Conservation (phyloP, 2,797 vertebrate species). For the Sebastes umbrosus region DNA sequence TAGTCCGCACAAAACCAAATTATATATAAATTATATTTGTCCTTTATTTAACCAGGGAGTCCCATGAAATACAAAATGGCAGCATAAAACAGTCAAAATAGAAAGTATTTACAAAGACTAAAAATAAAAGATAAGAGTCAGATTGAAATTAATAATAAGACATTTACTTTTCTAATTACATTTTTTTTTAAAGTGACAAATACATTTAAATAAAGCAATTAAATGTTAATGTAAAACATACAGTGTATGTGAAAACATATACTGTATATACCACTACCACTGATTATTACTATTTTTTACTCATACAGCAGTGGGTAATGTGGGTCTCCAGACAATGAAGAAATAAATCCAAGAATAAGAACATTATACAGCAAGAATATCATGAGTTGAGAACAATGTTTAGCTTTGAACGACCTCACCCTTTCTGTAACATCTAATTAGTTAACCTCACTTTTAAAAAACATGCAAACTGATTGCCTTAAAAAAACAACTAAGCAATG, state of each 20-base stretch:
- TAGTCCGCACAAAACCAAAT: not conserved
- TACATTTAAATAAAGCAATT: not conserved
- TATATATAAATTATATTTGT: not conserved
- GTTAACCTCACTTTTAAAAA: not conserved
- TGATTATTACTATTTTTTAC: not conserved
- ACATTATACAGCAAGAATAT: not conserved
- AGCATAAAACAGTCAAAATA: not conserved
- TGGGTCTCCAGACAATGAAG: not conserved
- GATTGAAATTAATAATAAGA: not conserved
- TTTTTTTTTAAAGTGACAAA: not conserved
- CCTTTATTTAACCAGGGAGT: not conserved
- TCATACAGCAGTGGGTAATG: not conserved
- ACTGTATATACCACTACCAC: no score
- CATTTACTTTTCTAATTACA: not conserved
- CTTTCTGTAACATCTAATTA: not conserved
- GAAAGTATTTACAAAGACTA: not conserved
- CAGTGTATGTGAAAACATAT: no score
- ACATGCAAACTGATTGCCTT: not conserved
- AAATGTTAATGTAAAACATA: not conserved
- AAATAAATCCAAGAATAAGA: not conserved
- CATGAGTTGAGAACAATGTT: not conserved
- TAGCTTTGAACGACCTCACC: not conserved
- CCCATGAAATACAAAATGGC: not conserved
- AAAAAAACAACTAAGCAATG: not conserved
- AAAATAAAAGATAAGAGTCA: not conserved